Evolutionary conservation across 2,113 vertebrate genomes (phyloP).

Genomic region (Zosterops lateralis): DNA sequence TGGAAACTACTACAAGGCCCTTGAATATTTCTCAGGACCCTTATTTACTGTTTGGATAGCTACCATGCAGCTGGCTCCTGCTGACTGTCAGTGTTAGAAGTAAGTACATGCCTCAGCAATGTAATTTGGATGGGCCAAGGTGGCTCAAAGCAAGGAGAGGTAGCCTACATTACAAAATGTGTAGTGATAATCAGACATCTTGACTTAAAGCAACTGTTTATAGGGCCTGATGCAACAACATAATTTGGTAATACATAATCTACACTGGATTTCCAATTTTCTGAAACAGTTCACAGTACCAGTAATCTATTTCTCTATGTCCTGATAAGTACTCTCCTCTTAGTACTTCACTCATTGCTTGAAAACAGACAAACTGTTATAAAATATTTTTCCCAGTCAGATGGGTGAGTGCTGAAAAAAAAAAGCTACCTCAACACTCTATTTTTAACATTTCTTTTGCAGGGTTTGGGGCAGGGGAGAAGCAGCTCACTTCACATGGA

Average conservation of each 20-base stretch:
- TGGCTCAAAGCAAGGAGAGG: not conserved
- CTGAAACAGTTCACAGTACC: not conserved
- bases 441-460: not conserved
- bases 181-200: not conserved
- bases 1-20: not conserved
- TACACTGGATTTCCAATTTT: not conserved
- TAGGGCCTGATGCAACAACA: not conserved
- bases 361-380: not conserved
- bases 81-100: not conserved
- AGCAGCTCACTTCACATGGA: not conserved
- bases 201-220: not conserved
- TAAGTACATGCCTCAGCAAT: not conserved
- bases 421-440: not conserved
- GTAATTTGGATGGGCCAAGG: not conserved
- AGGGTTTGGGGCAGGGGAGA: not conserved
- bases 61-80: not conserved
- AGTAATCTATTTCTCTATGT: not conserved
- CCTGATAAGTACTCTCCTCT: not conserved
- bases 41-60: not conserved
- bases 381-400: not conserved
- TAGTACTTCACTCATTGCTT: not conserved
- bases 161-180: not conserved
- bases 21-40: not conserved
- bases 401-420: not conserved
- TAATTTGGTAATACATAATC: not conserved